Percentiles rank a stretch among this genome's conserved stretches.
Evolutionary conservation across 2,797 vertebrate genomes (phyloP).

Genomic region (Centropyge bicolor): DNA sequence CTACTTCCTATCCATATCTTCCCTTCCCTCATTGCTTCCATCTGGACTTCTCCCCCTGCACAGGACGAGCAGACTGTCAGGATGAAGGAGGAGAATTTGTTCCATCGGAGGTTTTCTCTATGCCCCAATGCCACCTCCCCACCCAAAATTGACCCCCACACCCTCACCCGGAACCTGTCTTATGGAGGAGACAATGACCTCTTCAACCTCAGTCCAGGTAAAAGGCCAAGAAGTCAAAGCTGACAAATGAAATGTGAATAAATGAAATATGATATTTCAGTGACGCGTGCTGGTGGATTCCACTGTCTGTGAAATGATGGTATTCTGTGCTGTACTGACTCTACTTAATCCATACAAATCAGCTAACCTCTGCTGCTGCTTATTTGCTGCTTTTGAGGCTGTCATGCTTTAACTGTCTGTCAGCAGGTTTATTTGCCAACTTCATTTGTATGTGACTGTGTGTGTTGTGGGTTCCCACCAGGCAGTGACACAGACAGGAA

Average conservation of each 20-base stretch:
- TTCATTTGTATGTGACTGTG: slow-evolving; percentile 76
- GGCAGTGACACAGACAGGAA: slow-evolving; percentile 92
- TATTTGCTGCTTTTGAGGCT: slow-evolving; percentile 49
- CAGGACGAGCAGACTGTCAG: slow-evolving; percentile 87
- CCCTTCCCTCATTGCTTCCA: neutral
- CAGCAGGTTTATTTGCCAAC: slow-evolving; percentile 60
- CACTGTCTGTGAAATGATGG: slow-evolving; percentile 25
- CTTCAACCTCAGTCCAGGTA: slow-evolving; percentile 91
- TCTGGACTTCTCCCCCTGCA: slow-evolving; percentile 69
- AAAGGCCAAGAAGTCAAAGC: slow-evolving; percentile 12
- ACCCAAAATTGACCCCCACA: slow-evolving; percentile 91
- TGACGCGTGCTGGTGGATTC: neutral
- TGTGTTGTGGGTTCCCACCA: slow-evolving; percentile 84
- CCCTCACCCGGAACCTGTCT: slow-evolving; percentile 91
- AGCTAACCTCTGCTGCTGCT: slow-evolving; percentile 51
- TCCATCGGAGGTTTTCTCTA: slow-evolving; percentile 93
- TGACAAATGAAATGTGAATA: neutral
- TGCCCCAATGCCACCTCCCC: slow-evolving; percentile 90
- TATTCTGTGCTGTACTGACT: slow-evolving; percentile 3
- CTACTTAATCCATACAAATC: slow-evolving; percentile 36
- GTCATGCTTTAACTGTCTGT: slow-evolving; percentile 67
- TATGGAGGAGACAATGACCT: slow-evolving; percentile 91
- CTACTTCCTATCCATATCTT: neutral
- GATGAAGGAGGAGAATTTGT: slow-evolving; percentile 98
- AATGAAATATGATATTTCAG: slow-evolving; percentile 8